Conservation (phyloP, 64 coral and sea anemone species). For the Montipora sp. region DNA sequence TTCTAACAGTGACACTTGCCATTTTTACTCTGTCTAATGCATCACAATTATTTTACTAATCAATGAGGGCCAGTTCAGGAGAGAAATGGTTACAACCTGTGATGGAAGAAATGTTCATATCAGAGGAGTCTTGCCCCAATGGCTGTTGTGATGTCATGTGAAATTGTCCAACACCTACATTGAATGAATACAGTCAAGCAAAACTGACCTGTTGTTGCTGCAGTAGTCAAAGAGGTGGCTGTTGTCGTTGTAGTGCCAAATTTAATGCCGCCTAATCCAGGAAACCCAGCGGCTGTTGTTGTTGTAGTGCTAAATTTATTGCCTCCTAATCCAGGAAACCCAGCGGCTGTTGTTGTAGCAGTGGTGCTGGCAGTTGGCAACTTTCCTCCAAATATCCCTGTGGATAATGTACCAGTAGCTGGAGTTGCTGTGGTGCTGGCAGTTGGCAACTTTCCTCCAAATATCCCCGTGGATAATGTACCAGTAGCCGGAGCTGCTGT, state of each 20-base stretch:
- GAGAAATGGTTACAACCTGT: too few relatives aligned
- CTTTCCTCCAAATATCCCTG: neutral
- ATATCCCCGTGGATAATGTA: neutral
- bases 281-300: neutral
- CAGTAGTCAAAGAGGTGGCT: constrained; percentile 44
- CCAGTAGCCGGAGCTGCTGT: neutral
- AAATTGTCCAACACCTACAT: too few relatives aligned
- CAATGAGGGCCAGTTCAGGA: too few relatives aligned
- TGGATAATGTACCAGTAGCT: neutral
- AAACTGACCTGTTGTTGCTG: constrained; percentile 30
- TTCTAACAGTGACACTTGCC: too few relatives aligned
- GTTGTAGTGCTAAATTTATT: constrained; percentile 13
- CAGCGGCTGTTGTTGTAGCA: neutral
- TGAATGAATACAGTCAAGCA: too few relatives aligned
- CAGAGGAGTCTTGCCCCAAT: too few relatives aligned
- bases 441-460: constrained; percentile 2
- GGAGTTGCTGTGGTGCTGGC: neutral
- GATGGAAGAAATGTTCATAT: too few relatives aligned
- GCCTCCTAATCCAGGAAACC: neutral
- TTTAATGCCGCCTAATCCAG: neutral
- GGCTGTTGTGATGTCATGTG: too few relatives aligned
- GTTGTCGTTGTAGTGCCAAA: constrained; percentile 3
- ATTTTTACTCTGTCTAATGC: too few relatives aligned
- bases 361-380: neutral
- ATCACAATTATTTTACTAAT: too few relatives aligned